Conservation (phyloP, 2,797 vertebrate genomes). For the Fratercula arctica region DNA sequence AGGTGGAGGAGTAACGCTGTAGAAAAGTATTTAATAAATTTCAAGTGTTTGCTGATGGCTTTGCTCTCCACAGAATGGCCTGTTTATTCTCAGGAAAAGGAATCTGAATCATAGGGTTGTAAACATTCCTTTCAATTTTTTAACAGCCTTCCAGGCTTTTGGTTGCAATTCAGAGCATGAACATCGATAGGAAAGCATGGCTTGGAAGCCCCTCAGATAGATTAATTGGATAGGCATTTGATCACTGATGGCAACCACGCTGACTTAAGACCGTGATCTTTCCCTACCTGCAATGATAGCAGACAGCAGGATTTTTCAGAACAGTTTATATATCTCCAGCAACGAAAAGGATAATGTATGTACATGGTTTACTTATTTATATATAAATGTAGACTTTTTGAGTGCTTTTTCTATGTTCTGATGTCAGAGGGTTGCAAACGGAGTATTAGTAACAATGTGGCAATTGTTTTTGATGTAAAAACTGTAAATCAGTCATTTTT, state of each 20-base stretch:
- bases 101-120: slow-evolving; percentile 21
- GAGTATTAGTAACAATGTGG: not conserved
- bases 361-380: not conserved
- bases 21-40: slow-evolving; percentile 57
- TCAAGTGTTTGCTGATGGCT: slow-evolving; percentile 43
- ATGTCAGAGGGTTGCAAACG: not conserved
- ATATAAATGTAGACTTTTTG: not conserved
- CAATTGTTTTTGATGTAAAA: not conserved
- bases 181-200: not conserved
- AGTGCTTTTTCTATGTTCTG: not conserved
- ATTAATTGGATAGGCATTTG: not conserved
- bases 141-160: not conserved
- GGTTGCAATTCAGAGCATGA: not conserved
- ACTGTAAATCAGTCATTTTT: not conserved
- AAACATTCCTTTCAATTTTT: slow-evolving; percentile 33
- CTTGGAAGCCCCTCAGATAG: not conserved
- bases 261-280: not conserved
- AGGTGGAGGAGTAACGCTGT: not conserved
- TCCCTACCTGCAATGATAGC: not conserved
- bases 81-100: slow-evolving; percentile 42
- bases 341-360: not conserved
- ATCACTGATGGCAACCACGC: not conserved
- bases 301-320: not conserved
- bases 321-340: not conserved
- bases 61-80: slow-evolving; percentile 8